Conservation (phyloP, 2,797 vertebrate genomes). For the Myiothlypis coronata region DNA sequence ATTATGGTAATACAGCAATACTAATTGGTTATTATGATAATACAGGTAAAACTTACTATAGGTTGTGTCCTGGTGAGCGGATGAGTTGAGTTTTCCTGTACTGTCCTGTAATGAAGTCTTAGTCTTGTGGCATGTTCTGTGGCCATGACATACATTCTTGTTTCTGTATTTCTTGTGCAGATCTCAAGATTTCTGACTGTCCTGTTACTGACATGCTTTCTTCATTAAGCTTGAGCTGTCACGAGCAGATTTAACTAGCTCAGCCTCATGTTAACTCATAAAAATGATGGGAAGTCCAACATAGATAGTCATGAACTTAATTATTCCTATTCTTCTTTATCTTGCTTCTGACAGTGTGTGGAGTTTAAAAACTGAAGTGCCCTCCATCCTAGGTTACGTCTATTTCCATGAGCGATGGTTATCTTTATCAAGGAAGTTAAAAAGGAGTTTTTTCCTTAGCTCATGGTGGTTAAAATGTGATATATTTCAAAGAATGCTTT, state of each 20-base stretch:
- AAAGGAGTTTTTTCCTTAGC: neutral
- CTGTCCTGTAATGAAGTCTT: neutral
- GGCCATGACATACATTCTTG: neutral
- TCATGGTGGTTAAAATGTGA: neutral
- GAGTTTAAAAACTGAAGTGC: neutral
- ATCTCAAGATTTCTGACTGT: neutral
- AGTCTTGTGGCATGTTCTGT: neutral
- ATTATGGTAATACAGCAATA: neutral
- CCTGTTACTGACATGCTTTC: neutral
- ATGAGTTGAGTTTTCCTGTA: neutral
- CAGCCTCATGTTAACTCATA: neutral
- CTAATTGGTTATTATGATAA: neutral
- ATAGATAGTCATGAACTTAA: accelerated
- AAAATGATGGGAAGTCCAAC: neutral
- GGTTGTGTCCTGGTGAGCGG: neutral
- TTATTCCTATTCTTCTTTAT: neutral
- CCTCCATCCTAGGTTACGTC: neutral
- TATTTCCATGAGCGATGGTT: neutral
- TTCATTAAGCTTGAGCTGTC: neutral
- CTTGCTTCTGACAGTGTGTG: neutral
- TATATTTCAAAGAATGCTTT: neutral
- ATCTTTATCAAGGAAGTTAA: neutral
- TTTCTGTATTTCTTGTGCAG: neutral
- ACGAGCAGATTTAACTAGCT: neutral
- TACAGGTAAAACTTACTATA: neutral